phyloP scores from a whole-genome alignment of 2,888 invertebrate genomes.

The Yponomeuta evonymella region DNA sequence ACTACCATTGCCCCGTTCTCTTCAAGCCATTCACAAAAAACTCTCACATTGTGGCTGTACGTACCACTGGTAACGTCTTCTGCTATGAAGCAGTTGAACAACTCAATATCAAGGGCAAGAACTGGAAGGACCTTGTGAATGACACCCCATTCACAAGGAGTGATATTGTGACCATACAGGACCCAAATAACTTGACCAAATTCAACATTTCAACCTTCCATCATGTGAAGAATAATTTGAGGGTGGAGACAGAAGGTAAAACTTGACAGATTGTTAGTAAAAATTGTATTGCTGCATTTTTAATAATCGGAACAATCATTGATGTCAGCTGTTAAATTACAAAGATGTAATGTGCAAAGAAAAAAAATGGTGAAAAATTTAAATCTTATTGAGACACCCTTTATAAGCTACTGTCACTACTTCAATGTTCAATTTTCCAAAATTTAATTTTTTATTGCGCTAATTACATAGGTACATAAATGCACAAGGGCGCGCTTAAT shows the following conservation, averaged over 20 bases:
- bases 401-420: too few relatives aligned
- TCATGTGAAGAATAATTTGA: conserved; percentile 93
- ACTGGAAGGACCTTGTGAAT: conserved; percentile 94
- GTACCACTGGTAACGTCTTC: conserved; percentile 95
- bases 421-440: too few relatives aligned
- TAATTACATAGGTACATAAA: too few relatives aligned
- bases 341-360: too few relatives aligned
- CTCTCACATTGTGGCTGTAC: conserved; percentile 94
- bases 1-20: conserved; percentile 95
- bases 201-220: conserved; percentile 96
- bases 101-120: conserved; percentile 94
- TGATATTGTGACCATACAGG: conserved; percentile 94
- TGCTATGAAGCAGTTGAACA: conserved; percentile 96
- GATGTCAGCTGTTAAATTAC: too few relatives aligned
- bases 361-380: too few relatives aligned
- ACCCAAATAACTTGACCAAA: conserved; percentile 92
- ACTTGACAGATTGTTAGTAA: too few relatives aligned
- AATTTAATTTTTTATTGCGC: too few relatives aligned
- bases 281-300: too few relatives aligned
- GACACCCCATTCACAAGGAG: conserved; percentile 91
- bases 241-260: conserved; percentile 89
- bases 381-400: too few relatives aligned
- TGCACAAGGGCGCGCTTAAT: too few relatives aligned
- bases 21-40: conserved; percentile 95
- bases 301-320: too few relatives aligned